Evolutionary conservation across 2,797 vertebrate species (phyloP).

Genomic region (Carapus acus): DNA sequence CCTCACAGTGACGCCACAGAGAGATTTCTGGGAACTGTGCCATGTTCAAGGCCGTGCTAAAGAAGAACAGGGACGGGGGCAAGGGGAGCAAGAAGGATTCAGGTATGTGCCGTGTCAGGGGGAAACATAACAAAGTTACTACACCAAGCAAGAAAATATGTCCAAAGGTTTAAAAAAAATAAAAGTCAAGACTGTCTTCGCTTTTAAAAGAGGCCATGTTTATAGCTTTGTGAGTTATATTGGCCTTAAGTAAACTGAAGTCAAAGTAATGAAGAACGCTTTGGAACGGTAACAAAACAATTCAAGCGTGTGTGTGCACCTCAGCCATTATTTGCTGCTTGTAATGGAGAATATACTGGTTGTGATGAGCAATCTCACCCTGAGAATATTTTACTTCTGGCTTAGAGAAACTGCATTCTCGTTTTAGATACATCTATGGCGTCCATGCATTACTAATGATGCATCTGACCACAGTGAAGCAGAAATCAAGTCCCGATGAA

Average conservation of each 20-base stretch:
- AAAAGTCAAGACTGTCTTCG: constrained; percentile 1
- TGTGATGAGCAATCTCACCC: constrained; percentile 11
- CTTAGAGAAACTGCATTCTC: too few relatives aligned
- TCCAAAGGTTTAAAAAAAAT: neutral
- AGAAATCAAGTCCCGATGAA: too few relatives aligned
- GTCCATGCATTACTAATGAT: too few relatives aligned
- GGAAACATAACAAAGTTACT: constrained; percentile 12
- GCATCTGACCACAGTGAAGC: too few relatives aligned
- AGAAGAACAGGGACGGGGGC: constrained; percentile 93
- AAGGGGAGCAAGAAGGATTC: constrained; percentile 88
- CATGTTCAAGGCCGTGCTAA: constrained; percentile 98
- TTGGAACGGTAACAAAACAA: constrained; percentile 3
- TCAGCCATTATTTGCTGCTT: constrained; percentile 12
- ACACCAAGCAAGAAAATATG: constrained; percentile 22
- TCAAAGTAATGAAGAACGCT: constrained; percentile 24
- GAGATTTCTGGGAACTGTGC: constrained; percentile 61
- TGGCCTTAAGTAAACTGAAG: constrained; percentile 17
- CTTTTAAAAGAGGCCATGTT: constrained; percentile 5
- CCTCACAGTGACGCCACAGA: constrained; percentile 60
- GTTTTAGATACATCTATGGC: too few relatives aligned
- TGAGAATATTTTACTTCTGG: neutral
- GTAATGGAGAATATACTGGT: constrained; percentile 12
- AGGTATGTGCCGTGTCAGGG: constrained; percentile 72
- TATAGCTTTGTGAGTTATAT: constrained; percentile 2
- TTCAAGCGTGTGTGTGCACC: constrained; percentile 3